A percentile compares a stretch with the other conserved stretches of the same genome.
Evolutionary conservation across 64 coral and sea anemone genomes (phyloP).

Genomic region (Actinia tenebrosa): DNA sequence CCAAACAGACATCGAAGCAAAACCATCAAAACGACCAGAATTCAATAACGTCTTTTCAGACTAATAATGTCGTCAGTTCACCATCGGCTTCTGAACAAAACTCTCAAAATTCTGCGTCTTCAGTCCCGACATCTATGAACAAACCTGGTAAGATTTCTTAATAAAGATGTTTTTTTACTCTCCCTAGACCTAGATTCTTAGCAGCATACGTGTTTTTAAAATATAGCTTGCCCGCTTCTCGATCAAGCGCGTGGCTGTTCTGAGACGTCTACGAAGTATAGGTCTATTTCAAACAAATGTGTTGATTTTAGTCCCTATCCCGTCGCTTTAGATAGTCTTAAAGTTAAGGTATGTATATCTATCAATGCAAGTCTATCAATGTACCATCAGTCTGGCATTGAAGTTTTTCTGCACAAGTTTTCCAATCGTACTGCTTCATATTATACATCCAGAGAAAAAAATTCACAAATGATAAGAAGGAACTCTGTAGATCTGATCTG

Average conservation of each 20-base stretch:
- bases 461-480: neutral
- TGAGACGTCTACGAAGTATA: neutral
- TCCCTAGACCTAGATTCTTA: neutral
- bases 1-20: neutral
- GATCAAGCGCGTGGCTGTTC: neutral
- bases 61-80: neutral
- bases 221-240: neutral
- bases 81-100: conserved; percentile 5
- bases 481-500: too few species aligned
- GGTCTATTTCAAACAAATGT: neutral
- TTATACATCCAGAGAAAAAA: neutral
- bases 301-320: neutral
- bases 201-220: neutral
- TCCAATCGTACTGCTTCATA: neutral
- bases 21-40: neutral
- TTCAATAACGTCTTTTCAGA: neutral
- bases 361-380: neutral
- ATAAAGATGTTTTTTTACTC: neutral
- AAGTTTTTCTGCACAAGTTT: neutral
- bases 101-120: neutral
- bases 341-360: neutral
- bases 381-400: neutral
- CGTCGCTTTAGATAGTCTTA: too few species aligned
- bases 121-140: neutral
- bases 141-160: neutral